Evolutionary conservation across 2,113 vertebrate genomes (phyloP).

Genomic region (Phocoena phocoena): DNA sequence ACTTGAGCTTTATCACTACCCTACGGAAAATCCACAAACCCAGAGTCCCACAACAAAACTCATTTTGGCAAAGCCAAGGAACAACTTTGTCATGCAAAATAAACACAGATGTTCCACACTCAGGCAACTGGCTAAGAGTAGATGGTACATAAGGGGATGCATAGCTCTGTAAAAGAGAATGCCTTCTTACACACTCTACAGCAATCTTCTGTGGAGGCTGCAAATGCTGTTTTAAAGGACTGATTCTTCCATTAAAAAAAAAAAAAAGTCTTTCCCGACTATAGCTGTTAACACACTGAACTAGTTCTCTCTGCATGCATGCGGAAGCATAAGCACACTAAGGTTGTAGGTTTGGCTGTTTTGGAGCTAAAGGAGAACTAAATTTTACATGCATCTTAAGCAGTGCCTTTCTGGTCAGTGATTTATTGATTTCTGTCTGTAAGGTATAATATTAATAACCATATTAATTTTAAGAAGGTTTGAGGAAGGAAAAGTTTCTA

Average conservation of each 20-base stretch:
- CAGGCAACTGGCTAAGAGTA: slow-evolving; percentile 64
- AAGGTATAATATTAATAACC: slow-evolving; percentile 37
- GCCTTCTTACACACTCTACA: neutral
- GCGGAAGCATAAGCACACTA: rapidly evolving
- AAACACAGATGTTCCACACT: slow-evolving; percentile 86
- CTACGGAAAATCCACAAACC: slow-evolving; percentile 73
- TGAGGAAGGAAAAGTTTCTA: slow-evolving; percentile 63
- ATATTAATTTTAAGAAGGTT: slow-evolving; percentile 57
- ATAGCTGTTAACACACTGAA: neutral
- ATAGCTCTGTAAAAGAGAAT: neutral
- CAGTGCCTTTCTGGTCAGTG: slow-evolving; percentile 14
- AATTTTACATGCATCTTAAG: slow-evolving; percentile 51
- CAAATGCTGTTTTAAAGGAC: neutral
- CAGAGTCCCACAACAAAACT: slow-evolving; percentile 75
- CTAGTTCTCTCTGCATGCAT: rapidly evolving
- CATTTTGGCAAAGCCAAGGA: slow-evolving; percentile 80
- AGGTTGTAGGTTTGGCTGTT: neutral
- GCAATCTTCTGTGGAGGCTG: neutral
- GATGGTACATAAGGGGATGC: slow-evolving; percentile 44
- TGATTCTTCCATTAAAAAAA: slow-evolving; percentile 31
- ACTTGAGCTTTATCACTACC: slow-evolving; percentile 67
- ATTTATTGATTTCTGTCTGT: slow-evolving; percentile 60
- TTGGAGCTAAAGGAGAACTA: neutral
- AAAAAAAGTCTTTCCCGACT: neutral
- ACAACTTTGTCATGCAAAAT: slow-evolving; percentile 85